Conservation (phyloP, 2,888 invertebrate genomes). For the Microctonus hyperodae region DNA sequence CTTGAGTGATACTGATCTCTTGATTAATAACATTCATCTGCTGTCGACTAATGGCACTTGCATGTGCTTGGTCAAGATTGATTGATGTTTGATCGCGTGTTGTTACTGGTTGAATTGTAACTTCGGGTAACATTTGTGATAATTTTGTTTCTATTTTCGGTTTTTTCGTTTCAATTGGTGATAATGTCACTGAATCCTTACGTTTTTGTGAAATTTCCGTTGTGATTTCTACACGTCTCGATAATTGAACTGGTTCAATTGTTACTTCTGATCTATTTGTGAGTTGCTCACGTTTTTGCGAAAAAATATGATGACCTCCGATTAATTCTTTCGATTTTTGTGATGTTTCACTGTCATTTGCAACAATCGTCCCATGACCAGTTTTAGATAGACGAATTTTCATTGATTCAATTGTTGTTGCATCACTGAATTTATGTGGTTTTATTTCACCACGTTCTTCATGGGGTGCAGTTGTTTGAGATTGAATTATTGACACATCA, state of each 20-base stretch:
- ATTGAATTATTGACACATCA: slow-evolving; percentile 50
- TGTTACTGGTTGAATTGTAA: slow-evolving; percentile 57
- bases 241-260: slow-evolving; percentile 51
- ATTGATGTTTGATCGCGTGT: slow-evolving; percentile 42
- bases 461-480: slow-evolving; percentile 21
- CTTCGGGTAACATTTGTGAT: slow-evolving; percentile 57
- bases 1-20: slow-evolving; percentile 61
- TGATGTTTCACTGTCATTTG: slow-evolving; percentile 45
- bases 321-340: slow-evolving; percentile 33
- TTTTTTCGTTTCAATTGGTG: slow-evolving; percentile 57
- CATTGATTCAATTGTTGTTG: slow-evolving; percentile 47
- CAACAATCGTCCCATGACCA: slow-evolving; percentile 57
- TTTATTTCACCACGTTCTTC: slow-evolving; percentile 30
- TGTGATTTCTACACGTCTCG: slow-evolving; percentile 38
- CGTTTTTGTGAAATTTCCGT: slow-evolving; percentile 50
- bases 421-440: slow-evolving; percentile 37
- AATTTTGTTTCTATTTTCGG: slow-evolving; percentile 54
- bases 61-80: slow-evolving; percentile 44
- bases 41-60: slow-evolving; percentile 49
- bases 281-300: slow-evolving; percentile 39
- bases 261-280: slow-evolving; percentile 49
- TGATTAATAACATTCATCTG: slow-evolving; percentile 57
- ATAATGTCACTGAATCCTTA: slow-evolving; percentile 52
- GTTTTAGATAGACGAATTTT: slow-evolving; percentile 58
- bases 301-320: slow-evolving; percentile 25